Conservation (phyloP, 2,113 vertebrate species). For the Mirounga angustirostris region DNA sequence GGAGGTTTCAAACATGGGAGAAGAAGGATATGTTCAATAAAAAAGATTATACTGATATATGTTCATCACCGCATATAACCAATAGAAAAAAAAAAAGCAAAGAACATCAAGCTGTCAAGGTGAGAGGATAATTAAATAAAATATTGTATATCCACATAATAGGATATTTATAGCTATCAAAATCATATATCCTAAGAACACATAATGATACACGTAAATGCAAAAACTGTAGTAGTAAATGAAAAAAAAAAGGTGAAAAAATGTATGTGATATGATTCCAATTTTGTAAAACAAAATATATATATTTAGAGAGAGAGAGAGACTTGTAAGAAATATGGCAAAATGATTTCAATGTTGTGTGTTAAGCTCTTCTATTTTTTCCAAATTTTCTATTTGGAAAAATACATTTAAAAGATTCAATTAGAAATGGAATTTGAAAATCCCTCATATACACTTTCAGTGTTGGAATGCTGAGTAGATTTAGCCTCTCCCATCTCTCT, state of each 20-base stretch:
- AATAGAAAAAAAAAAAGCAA: not conserved
- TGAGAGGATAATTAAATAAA: not conserved
- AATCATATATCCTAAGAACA: not conserved
- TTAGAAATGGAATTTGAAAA: not conserved
- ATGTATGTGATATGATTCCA: not conserved
- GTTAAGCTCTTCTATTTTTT: not conserved
- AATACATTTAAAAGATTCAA: not conserved
- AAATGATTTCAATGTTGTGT: not conserved
- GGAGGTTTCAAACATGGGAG: not conserved
- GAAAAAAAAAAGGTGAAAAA: not conserved
- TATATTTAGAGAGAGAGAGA: not conserved
- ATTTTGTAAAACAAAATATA: not conserved
- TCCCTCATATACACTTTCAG: not conserved
- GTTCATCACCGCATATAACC: not conserved
- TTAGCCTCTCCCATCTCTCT: not conserved
- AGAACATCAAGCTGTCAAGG: not conserved
- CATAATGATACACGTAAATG: not conserved
- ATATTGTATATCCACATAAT: not conserved
- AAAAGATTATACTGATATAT: not conserved
- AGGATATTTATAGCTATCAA: not conserved
- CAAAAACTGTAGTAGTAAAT: not conserved
- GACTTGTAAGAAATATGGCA: not conserved
- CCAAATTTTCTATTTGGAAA: slow-evolving; percentile 31
- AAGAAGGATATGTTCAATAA: not conserved
- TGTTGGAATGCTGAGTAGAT: not conserved